These are phyloP conservation scores for Protonibea diacanthus DNA, from an alignment of 2,797 vertebrate genomes.

Conservation along the genomic window DNA sequence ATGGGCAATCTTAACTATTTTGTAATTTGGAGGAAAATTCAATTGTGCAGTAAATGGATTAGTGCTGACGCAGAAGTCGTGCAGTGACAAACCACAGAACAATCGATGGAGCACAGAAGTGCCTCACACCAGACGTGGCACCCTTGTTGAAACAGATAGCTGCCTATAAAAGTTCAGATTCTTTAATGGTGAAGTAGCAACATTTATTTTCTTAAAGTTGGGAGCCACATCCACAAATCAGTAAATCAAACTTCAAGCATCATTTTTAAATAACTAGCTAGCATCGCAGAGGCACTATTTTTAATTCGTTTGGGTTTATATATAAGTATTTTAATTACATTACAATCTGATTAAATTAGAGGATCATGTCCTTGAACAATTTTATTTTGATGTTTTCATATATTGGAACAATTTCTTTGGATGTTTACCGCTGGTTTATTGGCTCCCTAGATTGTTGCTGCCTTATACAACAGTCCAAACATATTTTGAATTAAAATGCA, in stretches of 20 bases:
- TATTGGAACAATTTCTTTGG: neutral
- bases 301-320: neutral
- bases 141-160: conserved; percentile 18
- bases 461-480: conserved; percentile 4
- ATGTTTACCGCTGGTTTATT: neutral
- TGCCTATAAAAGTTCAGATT: conserved; percentile 2
- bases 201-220: conserved; percentile 1
- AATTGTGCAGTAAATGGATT: conserved; percentile 59
- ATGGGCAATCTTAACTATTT: conserved; percentile 40
- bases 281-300: neutral
- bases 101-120: conserved; percentile 14
- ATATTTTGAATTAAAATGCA: conserved; percentile 5
- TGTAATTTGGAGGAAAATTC: conserved; percentile 43
- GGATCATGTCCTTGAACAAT: neutral
- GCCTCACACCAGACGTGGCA: neutral
- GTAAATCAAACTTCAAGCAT: neutral
- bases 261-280: neutral
- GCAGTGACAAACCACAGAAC: conserved; percentile 25
- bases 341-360: neutral
- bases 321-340: neutral
- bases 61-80: conserved; percentile 11
- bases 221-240: neutral
- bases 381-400: neutral
- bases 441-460: neutral
- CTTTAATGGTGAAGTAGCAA: conserved; percentile 3